Conservation (phyloP, 2,797 vertebrate genomes). For the Kryptopterus vitreolus region DNA sequence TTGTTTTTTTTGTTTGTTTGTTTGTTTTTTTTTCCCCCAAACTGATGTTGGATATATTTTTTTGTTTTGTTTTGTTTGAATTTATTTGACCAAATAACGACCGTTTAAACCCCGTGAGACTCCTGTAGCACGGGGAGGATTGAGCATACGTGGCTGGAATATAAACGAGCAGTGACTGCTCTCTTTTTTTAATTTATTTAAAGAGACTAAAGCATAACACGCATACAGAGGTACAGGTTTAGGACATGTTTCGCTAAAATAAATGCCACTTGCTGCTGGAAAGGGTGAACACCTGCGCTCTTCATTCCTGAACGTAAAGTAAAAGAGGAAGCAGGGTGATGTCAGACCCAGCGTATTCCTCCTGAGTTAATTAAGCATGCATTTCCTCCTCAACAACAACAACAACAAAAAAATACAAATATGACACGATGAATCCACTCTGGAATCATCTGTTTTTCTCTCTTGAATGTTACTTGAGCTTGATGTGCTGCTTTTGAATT, state of each 20-base stretch:
- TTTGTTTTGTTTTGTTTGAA: not conserved
- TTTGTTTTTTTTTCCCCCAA: too few species aligned
- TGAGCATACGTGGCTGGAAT: not conserved
- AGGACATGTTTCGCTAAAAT: not conserved
- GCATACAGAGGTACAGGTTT: not conserved
- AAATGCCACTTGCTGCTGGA: not conserved
- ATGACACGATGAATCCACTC: not conserved
- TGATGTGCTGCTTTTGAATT: not conserved
- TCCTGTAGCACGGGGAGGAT: not conserved
- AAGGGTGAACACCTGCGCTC: constrained; percentile 13
- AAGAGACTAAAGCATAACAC: not conserved
- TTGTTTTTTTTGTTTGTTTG: not conserved
- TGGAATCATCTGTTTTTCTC: constrained; percentile 33
- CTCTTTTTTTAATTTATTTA: not conserved
- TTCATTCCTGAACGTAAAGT: constrained; percentile 28
- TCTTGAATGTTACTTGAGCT: not conserved
- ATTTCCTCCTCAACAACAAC: constrained; percentile 39
- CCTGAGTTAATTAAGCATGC: constrained; percentile 45
- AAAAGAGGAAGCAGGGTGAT: not conserved
- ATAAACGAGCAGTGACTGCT: not conserved
- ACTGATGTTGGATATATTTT: not conserved
- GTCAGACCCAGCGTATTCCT: not conserved
- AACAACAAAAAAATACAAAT: too few species aligned
- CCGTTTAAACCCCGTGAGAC: not conserved
- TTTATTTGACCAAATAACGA: not conserved